Evolutionary conservation across 2,113 vertebrate species (phyloP), one percentile per base, ranked within the genome.

Genomic region (Proterorhinus semilunaris): DNA sequence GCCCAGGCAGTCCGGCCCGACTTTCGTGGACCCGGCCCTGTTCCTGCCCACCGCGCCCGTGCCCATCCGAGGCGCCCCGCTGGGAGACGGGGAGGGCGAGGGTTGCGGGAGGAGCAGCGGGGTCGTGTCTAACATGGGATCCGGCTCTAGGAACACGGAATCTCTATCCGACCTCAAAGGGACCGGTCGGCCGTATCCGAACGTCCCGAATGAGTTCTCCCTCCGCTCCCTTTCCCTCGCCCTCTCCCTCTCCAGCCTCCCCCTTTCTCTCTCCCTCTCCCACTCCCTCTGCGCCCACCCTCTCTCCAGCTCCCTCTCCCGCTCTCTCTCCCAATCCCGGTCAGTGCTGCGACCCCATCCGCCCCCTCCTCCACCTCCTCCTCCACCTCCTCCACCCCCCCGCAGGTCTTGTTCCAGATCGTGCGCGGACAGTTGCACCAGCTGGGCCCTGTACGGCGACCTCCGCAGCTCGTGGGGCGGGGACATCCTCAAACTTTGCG

Each of bases 391-490:
- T 54, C 77, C 87, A 15, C 81, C 79, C 3, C 86, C 88, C 58
- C 86, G 81, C 66, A 90, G 79, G 51, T 88, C 83, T 46, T 88
- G 88, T 79, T 92, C 91, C 1, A 93, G 89, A 78, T 91, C 90
- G 10, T 88, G 91, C 36, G 90, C 91, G 6, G 92, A 93, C 52
- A 93, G 86, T 71, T 93, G 91, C 47, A 91, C 85, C 15, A 90
- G 72, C 0, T 83, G 87, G 27, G 86, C 65, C 10, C 74, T 74
- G 78, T 87, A 90, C 12, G 86, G 89, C 9, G 87, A 89, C 8
- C 85, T 74, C 27, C 74, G 71, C 2, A 90, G 83, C 73, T 92
- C 90, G 0, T 85, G 85, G 1, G 90, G 84, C 8, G 91, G 87
- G 45, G 91, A 91, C 58, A 91, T 68, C 71, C 88, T 88, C 6